Evolutionary conservation across 53 echinoderm and acorn worm species (phyloP), one percentile per base, ranked within the genome.

Genomic region (Mesocentrotus franciscanus): DNA sequence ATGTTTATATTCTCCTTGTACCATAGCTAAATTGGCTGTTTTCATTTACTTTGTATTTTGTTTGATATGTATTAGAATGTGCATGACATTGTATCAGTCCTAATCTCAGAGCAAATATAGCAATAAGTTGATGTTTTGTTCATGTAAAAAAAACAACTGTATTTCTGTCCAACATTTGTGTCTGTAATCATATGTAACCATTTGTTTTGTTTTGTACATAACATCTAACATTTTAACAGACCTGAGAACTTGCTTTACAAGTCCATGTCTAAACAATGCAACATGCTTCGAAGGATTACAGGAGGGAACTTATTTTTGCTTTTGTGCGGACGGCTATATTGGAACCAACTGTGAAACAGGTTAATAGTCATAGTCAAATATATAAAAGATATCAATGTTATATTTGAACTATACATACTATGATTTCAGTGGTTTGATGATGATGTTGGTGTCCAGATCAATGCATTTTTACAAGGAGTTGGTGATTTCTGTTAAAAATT

Each of bases 341-440:
- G 97, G 97, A 35, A 79, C n/a, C 78, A 97, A 96, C 94, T 97
- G 97, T 92, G 95, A 95, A 94, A 96, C 90, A 92, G 96, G 97
- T 97, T 90, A 78, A 60, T 81, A 93, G 59, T n/a, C 18, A 16
- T 72, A 29, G 10, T 13, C 29, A 55, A 85, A 85, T 85, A 55
- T 68, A 49, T 49, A 49, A 49, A 2, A 49, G 49, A 22, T 66
- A 22, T 66, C 22, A 66, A 66, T 9, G 66, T 66, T 66, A 10
- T 66, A 66, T 66, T 66, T 16, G 22, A 18, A 22, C 22, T 16
- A 66, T 66, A 22, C 66, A 66, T 66, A 12, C 22, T 66, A 4
- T 66, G 66, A 66, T 66, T 66, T 66, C 66, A 49, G 49, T 49
- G 49, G 49, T 49, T 16, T 6, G 17, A 64, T 64, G 20, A 64